A percentile compares a stretch with the other conserved stretches of the same genome.
phyloP scores from a whole-genome alignment of 2,888 invertebrate species.

The Tipula unca region DNA sequence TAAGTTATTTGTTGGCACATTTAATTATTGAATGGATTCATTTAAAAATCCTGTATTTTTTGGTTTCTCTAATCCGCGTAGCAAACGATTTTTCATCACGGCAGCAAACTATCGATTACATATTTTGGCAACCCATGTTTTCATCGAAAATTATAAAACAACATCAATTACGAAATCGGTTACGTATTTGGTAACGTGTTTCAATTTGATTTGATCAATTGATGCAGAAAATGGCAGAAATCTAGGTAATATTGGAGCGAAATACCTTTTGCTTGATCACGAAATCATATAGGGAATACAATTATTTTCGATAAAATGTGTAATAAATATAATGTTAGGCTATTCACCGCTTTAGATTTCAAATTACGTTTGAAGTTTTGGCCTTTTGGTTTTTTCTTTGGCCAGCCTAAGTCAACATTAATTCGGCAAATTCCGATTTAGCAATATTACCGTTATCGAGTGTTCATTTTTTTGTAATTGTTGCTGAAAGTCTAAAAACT shows the following conservation, averaged over 20 bases:
- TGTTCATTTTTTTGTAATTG: constrained; percentile 88
- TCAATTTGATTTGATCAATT: constrained; percentile 88
- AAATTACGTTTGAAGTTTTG: constrained; percentile 92
- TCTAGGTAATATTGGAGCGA: constrained; percentile 86
- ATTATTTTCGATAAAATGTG: too few species aligned
- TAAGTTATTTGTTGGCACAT: too few species aligned
- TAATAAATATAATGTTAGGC: constrained; percentile 28
- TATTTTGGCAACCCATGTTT: constrained; percentile 92
- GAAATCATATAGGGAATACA: constrained; percentile 48
- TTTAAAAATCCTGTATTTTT: constrained; percentile 97
- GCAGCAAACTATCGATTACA: constrained; percentile 98
- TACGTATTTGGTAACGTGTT: constrained; percentile 93
- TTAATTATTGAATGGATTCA: constrained; percentile 81
- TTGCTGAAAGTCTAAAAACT: constrained; percentile 92
- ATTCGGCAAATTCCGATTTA: constrained; percentile 88
- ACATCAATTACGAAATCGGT: constrained; percentile 95
- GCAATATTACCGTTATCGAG: constrained; percentile 82
- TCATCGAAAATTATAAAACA: constrained; percentile 98
- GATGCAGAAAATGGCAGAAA: constrained; percentile 96
- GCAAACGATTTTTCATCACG: constrained; percentile 94
- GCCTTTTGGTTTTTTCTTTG: constrained; percentile 87
- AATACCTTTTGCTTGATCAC: constrained; percentile 77
- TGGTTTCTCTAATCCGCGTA: constrained; percentile 92
- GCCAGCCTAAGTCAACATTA: constrained; percentile 88
- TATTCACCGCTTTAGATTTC: constrained; percentile 53